phyloP scores from a whole-genome alignment of 92 coral and sea anemone species.

The Siderastrea siderea region DNA sequence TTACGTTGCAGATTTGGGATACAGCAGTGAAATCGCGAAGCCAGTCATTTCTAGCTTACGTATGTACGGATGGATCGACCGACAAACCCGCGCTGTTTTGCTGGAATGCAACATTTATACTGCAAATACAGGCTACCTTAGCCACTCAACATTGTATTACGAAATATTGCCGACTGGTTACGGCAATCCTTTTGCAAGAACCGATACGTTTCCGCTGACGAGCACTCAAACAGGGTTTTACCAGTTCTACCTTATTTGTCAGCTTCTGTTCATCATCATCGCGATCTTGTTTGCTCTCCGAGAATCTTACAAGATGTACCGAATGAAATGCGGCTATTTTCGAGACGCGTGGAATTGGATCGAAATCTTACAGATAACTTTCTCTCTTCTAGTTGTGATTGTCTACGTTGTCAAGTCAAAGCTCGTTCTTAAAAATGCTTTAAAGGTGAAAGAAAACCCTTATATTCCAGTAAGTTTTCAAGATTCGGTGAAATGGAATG shows the following conservation, averaged over 20 bases:
- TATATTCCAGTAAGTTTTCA: slow-evolving; percentile 76
- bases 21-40: slow-evolving; percentile 47
- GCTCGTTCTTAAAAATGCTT: slow-evolving; percentile 64
- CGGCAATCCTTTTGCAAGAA: slow-evolving; percentile 64
- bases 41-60: slow-evolving; percentile 54
- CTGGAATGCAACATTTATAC: slow-evolving; percentile 79
- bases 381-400: slow-evolving; percentile 63
- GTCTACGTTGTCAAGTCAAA: slow-evolving; percentile 80
- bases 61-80: slow-evolving; percentile 74
- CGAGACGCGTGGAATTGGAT: slow-evolving; percentile 80
- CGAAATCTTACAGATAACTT: slow-evolving; percentile 68
- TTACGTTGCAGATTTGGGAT: slow-evolving; percentile 84
- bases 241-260: slow-evolving; percentile 80
- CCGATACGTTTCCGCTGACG: slow-evolving; percentile 76
- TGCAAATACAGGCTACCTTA: slow-evolving; percentile 77
- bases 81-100: slow-evolving; percentile 75
- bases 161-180: slow-evolving; percentile 78
- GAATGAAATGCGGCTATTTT: slow-evolving; percentile 60
- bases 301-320: slow-evolving; percentile 65
- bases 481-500: slow-evolving; percentile 59
- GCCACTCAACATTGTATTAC: slow-evolving; percentile 62
- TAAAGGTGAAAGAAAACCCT: slow-evolving; percentile 71
- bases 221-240: slow-evolving; percentile 71
- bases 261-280: slow-evolving; percentile 77
- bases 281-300: slow-evolving; percentile 62